Conservation (phyloP, 2,113 vertebrate species). For the Talpa occidentalis region DNA sequence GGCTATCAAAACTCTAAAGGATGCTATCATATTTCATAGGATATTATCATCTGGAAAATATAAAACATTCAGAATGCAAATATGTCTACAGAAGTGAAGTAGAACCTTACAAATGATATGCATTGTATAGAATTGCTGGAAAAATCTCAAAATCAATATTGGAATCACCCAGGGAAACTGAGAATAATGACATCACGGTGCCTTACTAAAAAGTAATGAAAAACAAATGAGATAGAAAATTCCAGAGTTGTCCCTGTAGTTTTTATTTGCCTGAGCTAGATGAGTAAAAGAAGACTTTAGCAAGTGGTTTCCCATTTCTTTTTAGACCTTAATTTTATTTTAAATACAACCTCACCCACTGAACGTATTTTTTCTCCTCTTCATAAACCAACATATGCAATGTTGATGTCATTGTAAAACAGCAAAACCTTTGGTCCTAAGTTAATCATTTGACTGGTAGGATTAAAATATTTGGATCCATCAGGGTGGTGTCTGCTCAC, state of each 20-base stretch:
- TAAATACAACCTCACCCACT: background rate
- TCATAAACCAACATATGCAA: background rate
- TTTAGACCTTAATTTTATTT: conserved; percentile 50
- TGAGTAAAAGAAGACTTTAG: background rate
- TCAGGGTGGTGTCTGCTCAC: background rate
- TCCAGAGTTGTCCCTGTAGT: conserved; percentile 5
- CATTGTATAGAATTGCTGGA: conserved; percentile 50
- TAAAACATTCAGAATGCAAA: conserved; percentile 48
- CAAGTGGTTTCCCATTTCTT: background rate
- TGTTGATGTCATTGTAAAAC: background rate
- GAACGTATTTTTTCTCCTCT: background rate
- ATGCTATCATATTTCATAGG: conserved; percentile 10
- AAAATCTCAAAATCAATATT: conserved; percentile 68
- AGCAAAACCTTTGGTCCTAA: background rate
- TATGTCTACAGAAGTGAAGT: background rate
- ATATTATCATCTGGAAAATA: conserved; percentile 65
- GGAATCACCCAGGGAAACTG: background rate
- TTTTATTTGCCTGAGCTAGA: conserved; percentile 45
- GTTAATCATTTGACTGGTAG: conserved; percentile 20
- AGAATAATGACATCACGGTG: conserved; percentile 63
- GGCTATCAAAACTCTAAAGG: conserved; percentile 39
- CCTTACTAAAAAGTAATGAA: conserved; percentile 62
- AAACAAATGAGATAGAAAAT: conserved; percentile 63
- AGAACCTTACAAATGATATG: conserved; percentile 57
- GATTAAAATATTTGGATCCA: background rate